These are phyloP conservation scores for Xestia rhomboidea DNA, from an alignment of 2,888 invertebrate species.

Conservation along the genomic window DNA sequence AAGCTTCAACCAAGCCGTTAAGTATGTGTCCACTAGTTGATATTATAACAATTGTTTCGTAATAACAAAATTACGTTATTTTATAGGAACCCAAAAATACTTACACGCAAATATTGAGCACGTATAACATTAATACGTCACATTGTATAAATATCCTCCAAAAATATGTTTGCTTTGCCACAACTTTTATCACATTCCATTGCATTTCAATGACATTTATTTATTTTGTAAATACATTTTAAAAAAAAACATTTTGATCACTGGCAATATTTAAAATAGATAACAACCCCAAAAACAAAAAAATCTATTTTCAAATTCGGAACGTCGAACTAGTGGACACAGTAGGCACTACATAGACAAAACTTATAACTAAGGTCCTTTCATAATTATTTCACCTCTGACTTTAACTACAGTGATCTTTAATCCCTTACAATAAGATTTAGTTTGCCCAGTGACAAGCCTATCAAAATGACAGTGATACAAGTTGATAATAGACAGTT, in stretches of 20 bases:
- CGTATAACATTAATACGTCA: constrained; percentile 43
- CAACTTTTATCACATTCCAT: constrained; percentile 63
- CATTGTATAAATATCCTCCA: constrained; percentile 52
- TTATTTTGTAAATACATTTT: constrained; percentile 9
- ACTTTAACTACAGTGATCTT: not conserved
- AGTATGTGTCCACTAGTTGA: constrained; percentile 64
- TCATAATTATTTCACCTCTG: constrained; percentile 2
- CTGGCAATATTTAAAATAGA: not conserved
- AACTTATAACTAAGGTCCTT: constrained; percentile 37
- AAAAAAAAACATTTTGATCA: not conserved
- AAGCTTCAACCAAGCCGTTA: constrained; percentile 36
- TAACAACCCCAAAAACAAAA: not conserved
- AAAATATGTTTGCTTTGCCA: constrained; percentile 62
- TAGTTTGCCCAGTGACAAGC: not conserved
- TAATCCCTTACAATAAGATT: not conserved
- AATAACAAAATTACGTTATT: constrained; percentile 14
- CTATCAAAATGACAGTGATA: not conserved
- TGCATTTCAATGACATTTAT: constrained; percentile 29
- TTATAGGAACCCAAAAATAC: constrained; percentile 58
- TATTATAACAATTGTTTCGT: constrained; percentile 1
- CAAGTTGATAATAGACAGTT: not conserved
- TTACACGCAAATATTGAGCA: constrained; percentile 60
- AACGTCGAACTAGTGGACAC: constrained; percentile 59
- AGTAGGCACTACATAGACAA: constrained; percentile 49
- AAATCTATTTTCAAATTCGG: not conserved